Base-by-base conservation (phyloP, 2,797 vertebrate species). In the Oreochromis grahami region DNA sequence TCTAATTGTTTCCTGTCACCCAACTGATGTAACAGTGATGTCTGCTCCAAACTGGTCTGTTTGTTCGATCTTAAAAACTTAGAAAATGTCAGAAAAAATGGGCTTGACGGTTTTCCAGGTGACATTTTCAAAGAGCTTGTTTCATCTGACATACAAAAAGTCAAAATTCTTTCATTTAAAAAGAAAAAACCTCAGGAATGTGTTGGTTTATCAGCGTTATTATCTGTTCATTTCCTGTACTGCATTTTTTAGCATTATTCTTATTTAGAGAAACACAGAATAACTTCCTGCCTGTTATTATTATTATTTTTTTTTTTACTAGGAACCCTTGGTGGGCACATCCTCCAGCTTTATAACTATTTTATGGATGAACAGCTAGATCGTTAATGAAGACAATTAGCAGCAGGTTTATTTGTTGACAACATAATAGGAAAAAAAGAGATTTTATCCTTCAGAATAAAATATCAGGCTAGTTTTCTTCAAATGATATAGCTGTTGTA, bases 1-100 rank as follows among this genome's bases (percentile, higher is more conserved):
- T 45, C 24, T 26, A 45, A 45, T 26, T 48, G 65, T 45, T 72
- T 72, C 3, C 41, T 45, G 38, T 3, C 21, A 45, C n/a, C 6
- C 0, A 11, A 65, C 63, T 24, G 38, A 15, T 0, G 5, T 15
- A 14, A 8, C 36, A 2, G 36, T 24, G 65, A 26, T 1, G 3
- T 68, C 63, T 43, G 63, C 38, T 68, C 13, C 63, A 26, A 68
- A 43, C 38, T 9, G 0, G 38, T 1, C 1, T 43, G 38, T 68
- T 68, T 68, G 36, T 43, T 43, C 0, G 13, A 70, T 26, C 38
- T 41, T 24, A 0, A 26, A 43, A 45, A 10, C 45, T 0, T 70
- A 11, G 65, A 70, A 70, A 70, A 70, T 70, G 65, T 70, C 65
- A 70, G 38, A 70, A 70, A 43, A 11, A 70, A 70, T 1, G 4